Percentiles rank a stretch among this genome's conserved stretches.
Conservation (phyloP, 2,888 invertebrate species). For the Pheosia gnoma region DNA sequence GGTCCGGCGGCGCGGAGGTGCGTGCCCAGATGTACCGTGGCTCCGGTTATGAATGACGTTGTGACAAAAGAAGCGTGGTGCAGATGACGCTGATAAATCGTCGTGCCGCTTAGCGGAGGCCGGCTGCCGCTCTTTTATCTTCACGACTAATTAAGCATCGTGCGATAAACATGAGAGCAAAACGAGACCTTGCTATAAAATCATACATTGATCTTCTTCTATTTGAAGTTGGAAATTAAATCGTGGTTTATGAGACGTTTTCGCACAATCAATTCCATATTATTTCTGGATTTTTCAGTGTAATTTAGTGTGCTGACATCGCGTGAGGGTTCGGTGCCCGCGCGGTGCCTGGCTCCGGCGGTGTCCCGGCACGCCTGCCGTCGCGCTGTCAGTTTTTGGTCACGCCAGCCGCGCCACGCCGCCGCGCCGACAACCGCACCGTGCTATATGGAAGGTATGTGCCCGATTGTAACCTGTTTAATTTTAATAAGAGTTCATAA, state of each 20-base stretch:
- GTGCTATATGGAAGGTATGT: constrained; percentile 38
- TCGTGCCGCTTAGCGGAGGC: constrained; percentile 46
- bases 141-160: constrained; percentile 48
- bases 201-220: not conserved
- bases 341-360: constrained; percentile 67
- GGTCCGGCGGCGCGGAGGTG: constrained; percentile 34
- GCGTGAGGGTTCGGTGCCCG: constrained; percentile 60
- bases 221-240: not conserved
- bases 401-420: constrained; percentile 58
- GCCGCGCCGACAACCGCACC: constrained; percentile 10
- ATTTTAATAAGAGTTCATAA: constrained; percentile 18
- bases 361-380: constrained; percentile 57
- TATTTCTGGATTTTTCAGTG: constrained; percentile 55
- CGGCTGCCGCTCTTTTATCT: constrained; percentile 42
- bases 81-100: constrained; percentile 64
- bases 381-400: constrained; percentile 72
- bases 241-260: not conserved
- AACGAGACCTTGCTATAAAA: constrained; percentile 7
- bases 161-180: constrained; percentile 20
- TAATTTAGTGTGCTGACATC: constrained; percentile 59
- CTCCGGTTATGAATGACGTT: constrained; percentile 54
- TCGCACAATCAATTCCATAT: constrained; percentile 26
- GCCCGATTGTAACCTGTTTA: constrained; percentile 14
- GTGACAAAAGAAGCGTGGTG: constrained; percentile 64
- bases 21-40: constrained; percentile 32